Evolutionary conservation across 2,113 vertebrate genomes (phyloP).

Genomic region (Hydropotes inermis): DNA sequence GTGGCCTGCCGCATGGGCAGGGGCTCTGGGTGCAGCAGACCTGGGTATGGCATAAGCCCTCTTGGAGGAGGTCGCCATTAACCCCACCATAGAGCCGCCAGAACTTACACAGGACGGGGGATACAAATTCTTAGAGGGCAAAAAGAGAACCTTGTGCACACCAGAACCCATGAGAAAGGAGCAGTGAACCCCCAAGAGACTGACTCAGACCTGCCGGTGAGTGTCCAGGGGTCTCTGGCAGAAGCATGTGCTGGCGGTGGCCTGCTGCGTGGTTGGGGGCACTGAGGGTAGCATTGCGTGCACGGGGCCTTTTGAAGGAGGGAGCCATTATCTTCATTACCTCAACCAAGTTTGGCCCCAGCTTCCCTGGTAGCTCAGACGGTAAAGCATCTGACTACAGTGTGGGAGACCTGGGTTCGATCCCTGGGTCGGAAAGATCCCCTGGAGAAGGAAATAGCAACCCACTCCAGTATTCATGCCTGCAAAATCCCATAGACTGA

Average conservation of each 20-base stretch:
- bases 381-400: too few relatives aligned
- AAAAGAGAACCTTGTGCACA: not conserved
- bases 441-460: too few relatives aligned
- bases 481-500: too few relatives aligned
- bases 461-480: too few relatives aligned
- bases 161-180: not conserved
- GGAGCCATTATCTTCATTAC: not conserved
- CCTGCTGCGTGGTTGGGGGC: not conserved
- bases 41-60: not conserved
- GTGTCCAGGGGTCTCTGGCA: not conserved
- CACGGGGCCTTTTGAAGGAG: not conserved
- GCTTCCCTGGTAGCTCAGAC: not conserved
- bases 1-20: not conserved
- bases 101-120: not conserved
- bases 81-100: rapidly evolving
- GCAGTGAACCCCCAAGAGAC: not conserved
- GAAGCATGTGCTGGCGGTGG: rapidly evolving
- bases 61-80: not conserved
- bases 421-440: too few relatives aligned
- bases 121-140: not conserved
- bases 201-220: not conserved
- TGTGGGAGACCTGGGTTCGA: too few relatives aligned
- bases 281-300: not conserved
- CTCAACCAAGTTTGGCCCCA: not conserved
- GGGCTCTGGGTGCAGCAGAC: not conserved